Percentiles rank a stretch among this genome's conserved stretches.
These are phyloP conservation scores for Sesamia nonagrioides DNA, from an alignment of 1,140 invertebrate genomes.

Conservation along the genomic window DNA sequence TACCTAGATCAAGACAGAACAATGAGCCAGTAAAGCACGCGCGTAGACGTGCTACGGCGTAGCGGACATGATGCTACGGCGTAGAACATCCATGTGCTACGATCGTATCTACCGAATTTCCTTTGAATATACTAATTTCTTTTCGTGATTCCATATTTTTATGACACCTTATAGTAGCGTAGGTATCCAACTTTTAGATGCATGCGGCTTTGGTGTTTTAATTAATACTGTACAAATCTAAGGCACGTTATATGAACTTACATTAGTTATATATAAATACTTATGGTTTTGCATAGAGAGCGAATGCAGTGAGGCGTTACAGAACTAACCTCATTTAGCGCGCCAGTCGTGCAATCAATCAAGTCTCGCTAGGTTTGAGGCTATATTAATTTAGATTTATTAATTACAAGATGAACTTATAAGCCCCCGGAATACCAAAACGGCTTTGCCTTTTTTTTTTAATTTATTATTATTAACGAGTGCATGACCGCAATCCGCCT, in stretches of 20 bases:
- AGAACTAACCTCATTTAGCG: constrained; percentile 23
- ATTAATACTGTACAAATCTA: background rate
- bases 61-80: background rate
- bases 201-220: background rate
- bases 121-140: too few relatives aligned
- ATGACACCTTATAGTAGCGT: too few relatives aligned
- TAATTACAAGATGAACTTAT: too few relatives aligned
- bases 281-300: background rate
- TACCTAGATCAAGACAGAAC: too few relatives aligned
- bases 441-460: too few relatives aligned
- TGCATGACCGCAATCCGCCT: too few relatives aligned
- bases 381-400: background rate
- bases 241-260: too few relatives aligned
- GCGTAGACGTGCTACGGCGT: constrained; percentile 8
- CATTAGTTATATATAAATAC: background rate
- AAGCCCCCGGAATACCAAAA: too few relatives aligned
- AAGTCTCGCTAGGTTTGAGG: background rate
- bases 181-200: background rate
- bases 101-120: too few relatives aligned
- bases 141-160: too few relatives aligned
- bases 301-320: constrained; percentile 15
- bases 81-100: background rate
- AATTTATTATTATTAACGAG: too few relatives aligned
- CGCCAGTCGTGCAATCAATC: constrained; percentile 26
- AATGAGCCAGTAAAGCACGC: background rate